These are phyloP conservation scores for Zaprionus obscuricornis DNA, from an alignment of 2,888 invertebrate species.

Conservation along the genomic window DNA sequence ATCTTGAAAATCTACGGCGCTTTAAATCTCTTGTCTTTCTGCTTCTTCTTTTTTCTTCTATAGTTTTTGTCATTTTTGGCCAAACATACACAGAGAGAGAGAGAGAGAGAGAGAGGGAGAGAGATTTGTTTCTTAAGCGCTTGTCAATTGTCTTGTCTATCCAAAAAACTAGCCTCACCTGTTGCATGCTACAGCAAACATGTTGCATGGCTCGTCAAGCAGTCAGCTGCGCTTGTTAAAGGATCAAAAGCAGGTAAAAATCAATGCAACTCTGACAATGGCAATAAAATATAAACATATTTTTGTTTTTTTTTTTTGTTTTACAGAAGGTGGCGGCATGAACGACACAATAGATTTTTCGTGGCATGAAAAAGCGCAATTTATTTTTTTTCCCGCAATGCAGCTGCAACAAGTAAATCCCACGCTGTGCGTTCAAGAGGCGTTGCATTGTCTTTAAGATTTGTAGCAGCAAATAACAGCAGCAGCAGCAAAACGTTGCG, in stretches of 20 bases:
- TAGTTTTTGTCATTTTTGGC: constrained; percentile 70
- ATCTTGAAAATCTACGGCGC: constrained; percentile 54
- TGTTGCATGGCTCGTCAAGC: no score
- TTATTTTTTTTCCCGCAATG: no score
- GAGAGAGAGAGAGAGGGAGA: constrained; percentile 6
- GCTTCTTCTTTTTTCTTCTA: neutral
- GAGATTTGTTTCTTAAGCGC: no score
- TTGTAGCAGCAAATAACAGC: no score
- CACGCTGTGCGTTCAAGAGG: constrained; percentile 66
- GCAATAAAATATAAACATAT: no score
- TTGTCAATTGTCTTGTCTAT: constrained; percentile 3
- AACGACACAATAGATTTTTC: no score
- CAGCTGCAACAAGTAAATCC: constrained; percentile 37
- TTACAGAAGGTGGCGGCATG: no score
- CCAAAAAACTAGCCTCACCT: constrained; percentile 52
- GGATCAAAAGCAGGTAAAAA: no score
- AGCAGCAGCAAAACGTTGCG: no score
- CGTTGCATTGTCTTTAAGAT: constrained; percentile 65
- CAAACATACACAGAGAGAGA: constrained; percentile 54
- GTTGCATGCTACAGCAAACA: constrained; percentile 57
- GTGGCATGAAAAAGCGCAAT: constrained; percentile 42
- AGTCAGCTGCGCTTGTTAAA: constrained; percentile 33
- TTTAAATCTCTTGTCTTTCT: constrained; percentile 31
- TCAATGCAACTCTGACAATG: no score
- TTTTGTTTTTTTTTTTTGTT: no score